phyloP scores from a whole-genome alignment of 2,797 vertebrate genomes.

The Myotis myotis region DNA sequence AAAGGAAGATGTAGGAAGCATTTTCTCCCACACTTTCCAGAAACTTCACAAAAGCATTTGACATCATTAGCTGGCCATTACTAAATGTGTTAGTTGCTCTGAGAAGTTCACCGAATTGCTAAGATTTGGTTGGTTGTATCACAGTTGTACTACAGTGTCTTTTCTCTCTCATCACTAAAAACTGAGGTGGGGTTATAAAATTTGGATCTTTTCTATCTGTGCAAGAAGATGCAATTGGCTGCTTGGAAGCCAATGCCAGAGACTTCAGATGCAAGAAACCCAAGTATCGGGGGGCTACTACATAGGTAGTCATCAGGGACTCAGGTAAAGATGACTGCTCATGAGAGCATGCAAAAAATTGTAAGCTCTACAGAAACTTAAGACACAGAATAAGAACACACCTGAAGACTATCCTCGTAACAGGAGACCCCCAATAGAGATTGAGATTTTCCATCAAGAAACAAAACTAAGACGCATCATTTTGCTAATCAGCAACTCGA shows the following conservation, averaged over 20 bases:
- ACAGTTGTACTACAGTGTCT: not conserved
- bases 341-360: not conserved
- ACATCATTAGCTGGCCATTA: not conserved
- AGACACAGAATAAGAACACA: not conserved
- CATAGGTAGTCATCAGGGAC: not conserved
- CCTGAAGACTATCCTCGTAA: not conserved
- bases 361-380: not conserved
- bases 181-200: not conserved
- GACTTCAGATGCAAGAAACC: not conserved
- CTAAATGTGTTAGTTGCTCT: not conserved
- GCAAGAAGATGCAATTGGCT: not conserved
- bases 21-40: not conserved
- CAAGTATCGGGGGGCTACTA: not conserved
- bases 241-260: not conserved
- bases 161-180: constrained; percentile 5
- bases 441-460: constrained; percentile 34
- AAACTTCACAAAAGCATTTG: constrained; percentile 14
- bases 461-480: not conserved
- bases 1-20: not conserved
- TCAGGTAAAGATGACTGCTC: not conserved
- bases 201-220: not conserved
- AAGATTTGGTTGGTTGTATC: not conserved
- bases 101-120: not conserved
- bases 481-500: not conserved
- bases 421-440: not conserved